phyloP scores from a whole-genome alignment of 2,113 vertebrate species.

The Mugil cephalus region DNA sequence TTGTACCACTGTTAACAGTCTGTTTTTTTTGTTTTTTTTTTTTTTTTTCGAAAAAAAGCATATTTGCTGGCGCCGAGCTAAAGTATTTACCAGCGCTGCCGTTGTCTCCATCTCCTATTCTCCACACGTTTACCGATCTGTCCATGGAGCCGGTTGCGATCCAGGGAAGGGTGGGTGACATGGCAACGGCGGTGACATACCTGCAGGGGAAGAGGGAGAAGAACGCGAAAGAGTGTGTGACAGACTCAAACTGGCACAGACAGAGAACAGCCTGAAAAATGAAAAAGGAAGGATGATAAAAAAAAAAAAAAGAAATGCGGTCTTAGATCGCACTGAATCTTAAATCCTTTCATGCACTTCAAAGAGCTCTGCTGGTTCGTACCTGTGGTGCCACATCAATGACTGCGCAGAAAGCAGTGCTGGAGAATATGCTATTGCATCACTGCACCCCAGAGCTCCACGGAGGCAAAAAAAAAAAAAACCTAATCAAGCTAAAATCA shows the following conservation, averaged over 20 bases:
- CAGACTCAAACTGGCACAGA: conserved; percentile 30
- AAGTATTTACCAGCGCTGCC: conserved; percentile 77
- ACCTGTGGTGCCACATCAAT: conserved; percentile 70
- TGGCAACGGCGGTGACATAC: conserved; percentile 90
- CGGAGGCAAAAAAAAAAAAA: conserved; percentile 5
- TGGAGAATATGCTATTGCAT: conserved; percentile 50
- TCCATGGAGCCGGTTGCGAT: conserved; percentile 94
- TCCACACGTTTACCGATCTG: conserved; percentile 91
- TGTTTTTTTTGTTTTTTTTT: too few relatives aligned
- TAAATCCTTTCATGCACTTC: conserved; percentile 69
- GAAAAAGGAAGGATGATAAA: conserved; percentile 5
- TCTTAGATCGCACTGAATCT: conserved; percentile 56
- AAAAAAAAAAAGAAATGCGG: conserved; percentile 10
- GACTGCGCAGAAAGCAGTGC: conserved; percentile 45
- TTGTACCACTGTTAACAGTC: conserved; percentile 35
- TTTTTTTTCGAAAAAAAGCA: conserved; percentile 26
- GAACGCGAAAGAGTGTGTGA: conserved; percentile 26
- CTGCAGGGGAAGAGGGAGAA: conserved; percentile 70
- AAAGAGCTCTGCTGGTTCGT: conserved; percentile 61
- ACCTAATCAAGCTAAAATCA: conserved; percentile 68
- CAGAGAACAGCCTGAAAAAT: conserved; percentile 42
- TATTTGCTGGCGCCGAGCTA: conserved; percentile 23
- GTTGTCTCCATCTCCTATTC: conserved; percentile 79
- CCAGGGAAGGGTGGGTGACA: conserved; percentile 85
- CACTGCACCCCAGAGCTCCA: conserved; percentile 52